phyloP scores from a whole-genome alignment of 2,113 vertebrate species.

The Equus przewalskii region DNA sequence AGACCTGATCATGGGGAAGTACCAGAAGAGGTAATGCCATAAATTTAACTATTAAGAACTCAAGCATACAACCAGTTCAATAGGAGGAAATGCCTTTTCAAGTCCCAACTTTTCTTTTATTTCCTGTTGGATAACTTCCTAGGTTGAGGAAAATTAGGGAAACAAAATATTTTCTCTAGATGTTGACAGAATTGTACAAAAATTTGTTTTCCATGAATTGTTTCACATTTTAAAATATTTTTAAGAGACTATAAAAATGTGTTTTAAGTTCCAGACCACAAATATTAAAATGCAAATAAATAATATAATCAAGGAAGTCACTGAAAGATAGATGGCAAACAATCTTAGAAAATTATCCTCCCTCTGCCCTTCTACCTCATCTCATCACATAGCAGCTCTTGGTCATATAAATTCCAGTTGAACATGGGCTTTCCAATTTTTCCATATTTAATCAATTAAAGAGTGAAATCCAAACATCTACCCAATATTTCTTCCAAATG shows the following conservation, averaged over 20 bases:
- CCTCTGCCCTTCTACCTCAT: neutral
- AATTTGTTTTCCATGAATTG: constrained; percentile 70
- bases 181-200: constrained; percentile 66
- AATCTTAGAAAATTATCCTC: neutral
- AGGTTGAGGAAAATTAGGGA: constrained; percentile 24
- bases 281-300: constrained; percentile 72
- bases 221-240: constrained; percentile 68
- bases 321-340: constrained; percentile 65
- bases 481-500: constrained; percentile 55
- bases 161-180: constrained; percentile 65
- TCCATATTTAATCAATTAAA: constrained; percentile 75
- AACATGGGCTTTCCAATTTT: constrained; percentile 45
- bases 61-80: neutral
- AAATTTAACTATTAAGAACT: neutral
- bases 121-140: neutral
- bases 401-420: constrained; percentile 59
- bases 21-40: neutral
- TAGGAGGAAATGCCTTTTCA: neutral
- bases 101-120: neutral
- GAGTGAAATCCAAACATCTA: constrained; percentile 29
- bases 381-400: constrained; percentile 15
- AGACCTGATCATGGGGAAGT: neutral
- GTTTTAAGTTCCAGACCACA: constrained; percentile 71
- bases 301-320: constrained; percentile 54
- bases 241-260: constrained; percentile 41